These are phyloP conservation scores for Dipodomys ordii DNA, from an alignment of 2,113 vertebrate species.

Conservation along the genomic window DNA sequence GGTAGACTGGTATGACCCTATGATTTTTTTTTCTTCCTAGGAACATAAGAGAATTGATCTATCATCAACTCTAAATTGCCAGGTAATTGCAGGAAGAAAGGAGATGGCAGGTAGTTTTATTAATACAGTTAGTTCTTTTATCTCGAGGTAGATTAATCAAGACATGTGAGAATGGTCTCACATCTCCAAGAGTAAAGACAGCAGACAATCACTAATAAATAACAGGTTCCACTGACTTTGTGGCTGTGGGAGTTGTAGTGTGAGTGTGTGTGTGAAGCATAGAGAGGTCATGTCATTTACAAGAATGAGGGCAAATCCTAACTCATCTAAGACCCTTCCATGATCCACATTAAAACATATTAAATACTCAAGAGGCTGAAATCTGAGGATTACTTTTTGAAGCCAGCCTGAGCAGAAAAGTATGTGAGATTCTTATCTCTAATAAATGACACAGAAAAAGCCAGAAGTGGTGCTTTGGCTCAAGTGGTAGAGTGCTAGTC, in stretches of 20 bases:
- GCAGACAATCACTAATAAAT: not conserved
- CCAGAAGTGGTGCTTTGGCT: too few relatives aligned
- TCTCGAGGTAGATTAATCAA: not conserved
- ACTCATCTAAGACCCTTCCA: not conserved
- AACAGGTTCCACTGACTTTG: not conserved
- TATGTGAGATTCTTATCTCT: too few relatives aligned
- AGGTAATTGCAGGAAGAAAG: not conserved
- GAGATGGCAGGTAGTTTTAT: not conserved
- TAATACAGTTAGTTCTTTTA: not conserved
- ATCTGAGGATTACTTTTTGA: too few relatives aligned
- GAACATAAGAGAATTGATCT: not conserved
- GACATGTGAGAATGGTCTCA: not conserved
- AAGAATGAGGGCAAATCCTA: not conserved
- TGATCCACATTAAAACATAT: not conserved
- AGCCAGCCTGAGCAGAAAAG: too few relatives aligned
- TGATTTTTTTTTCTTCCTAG: not conserved
- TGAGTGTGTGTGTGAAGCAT: not conserved
- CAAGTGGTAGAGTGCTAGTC: too few relatives aligned
- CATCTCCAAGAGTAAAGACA: not conserved
- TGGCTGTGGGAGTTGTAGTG: too few relatives aligned
- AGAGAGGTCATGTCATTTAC: not conserved
- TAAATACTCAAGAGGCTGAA: too few relatives aligned
- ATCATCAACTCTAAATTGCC: not conserved
- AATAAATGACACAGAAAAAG: too few relatives aligned
- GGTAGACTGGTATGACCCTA: not conserved